These are phyloP conservation scores for Ariopsis seemanni DNA, from an alignment of 2,113 vertebrate species.

Conservation along the genomic window DNA sequence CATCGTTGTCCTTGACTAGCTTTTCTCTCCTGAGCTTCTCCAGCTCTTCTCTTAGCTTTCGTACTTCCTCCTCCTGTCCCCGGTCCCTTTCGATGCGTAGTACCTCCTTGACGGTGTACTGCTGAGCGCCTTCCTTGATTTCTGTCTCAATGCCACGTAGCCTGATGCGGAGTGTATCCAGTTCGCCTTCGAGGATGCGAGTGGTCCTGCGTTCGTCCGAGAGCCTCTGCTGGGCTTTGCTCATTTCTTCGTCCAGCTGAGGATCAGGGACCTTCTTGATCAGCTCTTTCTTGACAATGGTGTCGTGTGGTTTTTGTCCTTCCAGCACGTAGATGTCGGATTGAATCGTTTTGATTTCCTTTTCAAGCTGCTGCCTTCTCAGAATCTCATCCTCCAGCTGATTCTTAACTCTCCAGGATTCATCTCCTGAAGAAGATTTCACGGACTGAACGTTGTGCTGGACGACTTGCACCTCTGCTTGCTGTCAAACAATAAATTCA, in stretches of 20 bases:
- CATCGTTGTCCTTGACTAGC: conserved; percentile 81
- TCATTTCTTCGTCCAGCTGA: conserved; percentile 83
- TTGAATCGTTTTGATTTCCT: conserved; percentile 81
- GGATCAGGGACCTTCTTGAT: conserved; percentile 91
- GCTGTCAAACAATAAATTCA: conserved; percentile 68
- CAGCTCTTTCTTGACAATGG: conserved; percentile 85
- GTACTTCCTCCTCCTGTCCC: conserved; percentile 84
- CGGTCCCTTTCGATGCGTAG: conserved; percentile 90
- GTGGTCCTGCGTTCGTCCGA: conserved; percentile 85
- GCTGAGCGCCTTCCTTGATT: conserved; percentile 83
- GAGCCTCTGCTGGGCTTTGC: conserved; percentile 83
- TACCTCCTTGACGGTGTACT: conserved; percentile 93
- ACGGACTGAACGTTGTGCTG: conserved; percentile 69
- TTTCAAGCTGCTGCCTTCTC: conserved; percentile 86
- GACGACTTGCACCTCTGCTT: conserved; percentile 75
- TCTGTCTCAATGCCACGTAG: conserved; percentile 81
- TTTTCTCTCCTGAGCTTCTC: conserved; percentile 86
- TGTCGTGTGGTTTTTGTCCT: conserved; percentile 86
- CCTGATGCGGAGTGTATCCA: conserved; percentile 78
- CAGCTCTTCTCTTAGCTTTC: conserved; percentile 84
- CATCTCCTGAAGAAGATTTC: conserved; percentile 66
- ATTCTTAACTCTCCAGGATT: conserved; percentile 86
- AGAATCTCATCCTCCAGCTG: conserved; percentile 88
- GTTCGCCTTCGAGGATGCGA: conserved; percentile 81
- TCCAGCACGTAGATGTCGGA: conserved; percentile 85